These are phyloP conservation scores for Lepisosteus oculatus DNA, from an alignment of 2,113 vertebrate species.

Conservation along the genomic window DNA sequence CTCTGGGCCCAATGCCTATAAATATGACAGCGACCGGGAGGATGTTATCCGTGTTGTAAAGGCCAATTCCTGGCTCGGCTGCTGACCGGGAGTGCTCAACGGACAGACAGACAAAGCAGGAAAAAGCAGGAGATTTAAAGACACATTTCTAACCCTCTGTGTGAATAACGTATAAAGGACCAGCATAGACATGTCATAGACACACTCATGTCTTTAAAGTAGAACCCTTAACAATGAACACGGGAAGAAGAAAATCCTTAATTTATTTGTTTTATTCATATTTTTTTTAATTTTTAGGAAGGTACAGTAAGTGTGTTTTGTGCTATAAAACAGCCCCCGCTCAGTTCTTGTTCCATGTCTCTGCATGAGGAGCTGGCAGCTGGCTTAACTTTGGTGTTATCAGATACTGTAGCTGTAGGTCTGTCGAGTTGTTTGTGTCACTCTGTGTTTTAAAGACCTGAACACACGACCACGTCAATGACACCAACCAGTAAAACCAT, in stretches of 20 bases:
- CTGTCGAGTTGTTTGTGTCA: no score
- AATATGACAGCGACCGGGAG: slow-evolving; percentile 49
- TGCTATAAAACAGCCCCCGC: no score
- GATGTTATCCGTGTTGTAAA: slow-evolving; percentile 47
- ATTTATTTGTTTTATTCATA: neutral
- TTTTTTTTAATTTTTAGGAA: no score
- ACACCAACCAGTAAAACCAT: no score
- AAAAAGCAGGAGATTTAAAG: neutral
- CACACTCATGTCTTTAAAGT: neutral
- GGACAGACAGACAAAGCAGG: neutral
- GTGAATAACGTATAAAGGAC: neutral
- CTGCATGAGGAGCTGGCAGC: no score
- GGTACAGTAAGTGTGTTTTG: no score
- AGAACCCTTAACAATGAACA: neutral
- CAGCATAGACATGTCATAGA: neutral
- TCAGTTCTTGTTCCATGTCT: no score
- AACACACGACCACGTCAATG: no score
- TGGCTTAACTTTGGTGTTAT: no score
- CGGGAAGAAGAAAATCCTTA: neutral
- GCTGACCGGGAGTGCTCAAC: slow-evolving; percentile 25
- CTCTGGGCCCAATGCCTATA: slow-evolving; percentile 43
- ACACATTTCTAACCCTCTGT: neutral
- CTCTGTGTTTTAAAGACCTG: no score
- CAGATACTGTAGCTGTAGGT: no score
- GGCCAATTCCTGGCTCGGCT: slow-evolving; percentile 44